Percentiles rank a stretch among this genome's conserved stretches.
phyloP scores from a whole-genome alignment of 1,140 invertebrate genomes.

The Apis laboriosa region DNA sequence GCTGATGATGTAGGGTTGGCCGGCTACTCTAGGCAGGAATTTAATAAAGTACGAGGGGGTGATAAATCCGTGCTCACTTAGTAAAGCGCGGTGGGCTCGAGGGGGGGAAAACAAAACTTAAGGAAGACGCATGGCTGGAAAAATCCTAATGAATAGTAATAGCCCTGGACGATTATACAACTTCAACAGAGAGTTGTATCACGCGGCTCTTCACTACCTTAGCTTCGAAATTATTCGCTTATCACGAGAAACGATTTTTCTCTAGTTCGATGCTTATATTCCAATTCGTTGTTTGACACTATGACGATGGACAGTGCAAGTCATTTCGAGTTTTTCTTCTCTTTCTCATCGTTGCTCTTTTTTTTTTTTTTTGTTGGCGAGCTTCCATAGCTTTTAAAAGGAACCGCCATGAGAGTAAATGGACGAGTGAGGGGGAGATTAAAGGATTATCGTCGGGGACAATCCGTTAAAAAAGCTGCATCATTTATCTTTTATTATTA shows the following conservation, averaged over 20 bases:
- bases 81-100: slow-evolving; percentile 58
- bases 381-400: neutral
- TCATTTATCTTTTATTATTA: slow-evolving; percentile 47
- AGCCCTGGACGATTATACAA: slow-evolving; percentile 51
- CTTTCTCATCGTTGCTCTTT: neutral
- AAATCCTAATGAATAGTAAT: slow-evolving; percentile 75
- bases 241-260: slow-evolving; percentile 1
- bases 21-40: slow-evolving; percentile 53
- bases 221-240: neutral
- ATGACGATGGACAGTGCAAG: neutral
- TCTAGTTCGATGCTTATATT: neutral
- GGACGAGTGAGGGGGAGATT: slow-evolving; percentile 43
- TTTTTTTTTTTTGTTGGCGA: slow-evolving; percentile 8
- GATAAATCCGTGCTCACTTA: slow-evolving; percentile 71
- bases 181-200: slow-evolving; percentile 43
- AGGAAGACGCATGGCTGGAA: slow-evolving; percentile 72
- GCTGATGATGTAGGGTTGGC: neutral
- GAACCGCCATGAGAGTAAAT: slow-evolving; percentile 24
- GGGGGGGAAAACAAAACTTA: slow-evolving; percentile 64
- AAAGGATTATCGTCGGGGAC: slow-evolving; percentile 58
- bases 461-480: slow-evolving; percentile 56
- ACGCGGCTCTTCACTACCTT: slow-evolving; percentile 30
- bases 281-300: slow-evolving; percentile 21
- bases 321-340: slow-evolving; percentile 27
- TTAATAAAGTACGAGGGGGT: slow-evolving; percentile 72